Evolutionary conservation across 2,113 vertebrate genomes (phyloP).

Genomic region (Dicrurus megarhynchus): DNA sequence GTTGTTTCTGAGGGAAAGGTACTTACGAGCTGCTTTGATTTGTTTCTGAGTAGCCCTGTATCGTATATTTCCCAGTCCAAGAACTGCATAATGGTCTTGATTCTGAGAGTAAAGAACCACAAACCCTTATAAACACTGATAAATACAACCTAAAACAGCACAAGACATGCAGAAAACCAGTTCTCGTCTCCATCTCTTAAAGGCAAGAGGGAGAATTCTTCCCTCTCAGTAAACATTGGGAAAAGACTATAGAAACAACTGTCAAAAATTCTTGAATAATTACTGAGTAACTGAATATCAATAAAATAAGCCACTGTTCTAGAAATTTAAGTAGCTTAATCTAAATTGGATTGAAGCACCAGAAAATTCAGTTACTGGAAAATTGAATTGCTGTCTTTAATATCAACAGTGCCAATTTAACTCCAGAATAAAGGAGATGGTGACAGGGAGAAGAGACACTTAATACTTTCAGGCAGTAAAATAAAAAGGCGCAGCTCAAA

Average conservation of each 20-base stretch:
- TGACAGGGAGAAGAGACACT: not conserved
- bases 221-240: not conserved
- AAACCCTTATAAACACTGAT: not conserved
- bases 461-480: not conserved
- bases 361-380: not conserved
- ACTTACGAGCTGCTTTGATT: conserved; percentile 99
- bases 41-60: conserved; percentile 97
- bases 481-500: not conserved
- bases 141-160: not conserved
- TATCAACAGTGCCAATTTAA: not conserved
- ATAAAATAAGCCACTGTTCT: not conserved
- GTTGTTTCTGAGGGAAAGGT: not conserved
- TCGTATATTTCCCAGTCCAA: conserved; percentile 86
- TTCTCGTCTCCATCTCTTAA: not conserved
- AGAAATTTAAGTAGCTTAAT: not conserved
- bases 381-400: not conserved
- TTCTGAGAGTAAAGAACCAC: conserved; percentile 77
- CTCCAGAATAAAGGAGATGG: not conserved
- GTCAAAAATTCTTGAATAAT: not conserved
- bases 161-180: not conserved
- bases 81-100: conserved; percentile 97
- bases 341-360: not conserved
- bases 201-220: not conserved
- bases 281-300: not conserved
- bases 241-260: not conserved